These are phyloP conservation scores for Eulemur macaco DNA, from an alignment of 2,113 vertebrate species.

Conservation along the genomic window DNA sequence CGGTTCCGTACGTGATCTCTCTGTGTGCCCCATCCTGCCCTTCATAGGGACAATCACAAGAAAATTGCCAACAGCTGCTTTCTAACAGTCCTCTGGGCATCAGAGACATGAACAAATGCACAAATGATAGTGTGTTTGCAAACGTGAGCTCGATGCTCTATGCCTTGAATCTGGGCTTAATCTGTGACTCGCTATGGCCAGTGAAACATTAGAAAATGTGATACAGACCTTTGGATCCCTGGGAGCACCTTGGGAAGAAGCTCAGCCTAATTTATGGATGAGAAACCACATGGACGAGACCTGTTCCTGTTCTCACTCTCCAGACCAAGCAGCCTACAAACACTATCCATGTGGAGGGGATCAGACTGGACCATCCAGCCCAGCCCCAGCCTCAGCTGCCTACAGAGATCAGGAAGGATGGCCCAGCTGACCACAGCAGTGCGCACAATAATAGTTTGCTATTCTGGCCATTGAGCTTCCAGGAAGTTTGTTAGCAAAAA, in stretches of 20 bases:
- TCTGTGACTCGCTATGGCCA: neutral
- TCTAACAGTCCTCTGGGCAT: too few species aligned
- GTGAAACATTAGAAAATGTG: neutral
- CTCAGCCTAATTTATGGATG: neutral
- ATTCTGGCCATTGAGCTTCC: neutral
- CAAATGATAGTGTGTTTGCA: neutral
- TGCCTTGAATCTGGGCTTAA: neutral
- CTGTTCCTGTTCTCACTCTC: neutral
- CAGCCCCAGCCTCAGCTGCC: too few species aligned
- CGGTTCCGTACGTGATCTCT: neutral
- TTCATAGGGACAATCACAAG: too few species aligned
- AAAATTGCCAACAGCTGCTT: neutral
- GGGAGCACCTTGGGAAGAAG: neutral
- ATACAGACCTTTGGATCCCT: neutral
- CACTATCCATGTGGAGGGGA: neutral
- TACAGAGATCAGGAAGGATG: neutral
- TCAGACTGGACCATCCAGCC: rapidly evolving
- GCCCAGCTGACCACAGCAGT: rapidly evolving
- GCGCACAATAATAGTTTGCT: neutral
- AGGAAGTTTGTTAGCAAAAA: neutral
- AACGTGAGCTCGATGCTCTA: neutral
- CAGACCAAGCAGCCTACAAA: neutral
- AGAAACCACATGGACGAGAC: neutral
- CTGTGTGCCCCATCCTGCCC: rapidly evolving
- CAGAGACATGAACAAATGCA: neutral